A percentile compares a stretch with the other conserved stretches of the same genome.
These are phyloP conservation scores for Spinibarbus caldwelli DNA, from an alignment of 2,797 vertebrate species.

Conservation along the genomic window DNA sequence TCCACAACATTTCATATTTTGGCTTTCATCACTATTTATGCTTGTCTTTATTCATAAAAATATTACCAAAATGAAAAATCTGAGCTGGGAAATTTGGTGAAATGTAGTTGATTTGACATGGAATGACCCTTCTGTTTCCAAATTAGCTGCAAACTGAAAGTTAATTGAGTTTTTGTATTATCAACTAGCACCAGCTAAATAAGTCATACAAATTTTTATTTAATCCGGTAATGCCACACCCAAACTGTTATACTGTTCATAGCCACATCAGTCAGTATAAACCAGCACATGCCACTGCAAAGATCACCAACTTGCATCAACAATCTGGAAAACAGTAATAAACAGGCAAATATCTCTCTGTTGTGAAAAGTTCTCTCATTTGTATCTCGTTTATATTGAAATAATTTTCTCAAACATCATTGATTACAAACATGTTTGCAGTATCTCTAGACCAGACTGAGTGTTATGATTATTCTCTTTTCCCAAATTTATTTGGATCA, in stretches of 20 bases:
- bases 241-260: background rate
- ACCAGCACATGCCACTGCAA: background rate
- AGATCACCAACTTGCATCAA: background rate
- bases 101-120: background rate
- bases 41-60: background rate
- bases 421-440: background rate
- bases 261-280: background rate
- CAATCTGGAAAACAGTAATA: background rate
- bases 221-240: background rate
- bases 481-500: background rate
- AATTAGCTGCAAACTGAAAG: background rate
- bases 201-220: background rate
- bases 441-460: background rate
- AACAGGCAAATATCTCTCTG: background rate
- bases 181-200: background rate
- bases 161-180: background rate
- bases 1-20: background rate
- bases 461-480: background rate
- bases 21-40: background rate
- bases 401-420: background rate
- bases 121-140: background rate
- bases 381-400: background rate
- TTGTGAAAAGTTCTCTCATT: conserved; percentile 5
- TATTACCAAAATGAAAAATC: background rate
- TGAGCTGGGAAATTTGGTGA: background rate